Evolutionary conservation across 2,888 invertebrate species (phyloP).

Genomic region (Nomada ruficornis): DNA sequence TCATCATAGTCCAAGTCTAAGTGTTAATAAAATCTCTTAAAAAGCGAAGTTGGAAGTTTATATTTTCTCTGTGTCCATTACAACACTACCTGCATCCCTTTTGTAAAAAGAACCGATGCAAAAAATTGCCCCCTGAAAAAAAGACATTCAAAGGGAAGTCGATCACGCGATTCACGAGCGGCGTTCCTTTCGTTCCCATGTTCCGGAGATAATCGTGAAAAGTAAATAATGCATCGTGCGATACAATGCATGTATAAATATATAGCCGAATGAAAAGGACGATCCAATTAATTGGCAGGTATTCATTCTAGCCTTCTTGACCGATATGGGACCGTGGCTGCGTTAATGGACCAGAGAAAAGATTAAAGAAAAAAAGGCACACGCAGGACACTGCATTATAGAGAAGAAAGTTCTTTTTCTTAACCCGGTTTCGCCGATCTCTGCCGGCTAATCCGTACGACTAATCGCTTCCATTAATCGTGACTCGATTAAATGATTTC

Average conservation of each 20-base stretch:
- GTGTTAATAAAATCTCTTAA: no score
- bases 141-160: background rate
- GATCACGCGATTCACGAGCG: background rate
- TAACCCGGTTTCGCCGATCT: constrained; percentile 65
- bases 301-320: background rate
- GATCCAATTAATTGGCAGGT: background rate
- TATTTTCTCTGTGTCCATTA: no score
- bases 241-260: no score
- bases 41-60: no score
- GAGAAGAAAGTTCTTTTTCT: constrained; percentile 65
- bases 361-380: background rate
- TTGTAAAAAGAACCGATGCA: background rate
- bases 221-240: background rate
- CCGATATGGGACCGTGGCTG: background rate
- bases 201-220: background rate
- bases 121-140: background rate
- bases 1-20: no score
- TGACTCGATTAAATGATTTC: constrained; percentile 69
- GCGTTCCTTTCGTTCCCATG: background rate
- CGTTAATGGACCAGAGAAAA: background rate
- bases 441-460: constrained; percentile 54
- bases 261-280: background rate
- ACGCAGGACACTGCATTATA: no score
- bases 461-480: constrained; percentile 73
- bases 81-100: background rate